phyloP scores from a whole-genome alignment of 2,888 invertebrate species.

The Cerceris ruficornis region DNA sequence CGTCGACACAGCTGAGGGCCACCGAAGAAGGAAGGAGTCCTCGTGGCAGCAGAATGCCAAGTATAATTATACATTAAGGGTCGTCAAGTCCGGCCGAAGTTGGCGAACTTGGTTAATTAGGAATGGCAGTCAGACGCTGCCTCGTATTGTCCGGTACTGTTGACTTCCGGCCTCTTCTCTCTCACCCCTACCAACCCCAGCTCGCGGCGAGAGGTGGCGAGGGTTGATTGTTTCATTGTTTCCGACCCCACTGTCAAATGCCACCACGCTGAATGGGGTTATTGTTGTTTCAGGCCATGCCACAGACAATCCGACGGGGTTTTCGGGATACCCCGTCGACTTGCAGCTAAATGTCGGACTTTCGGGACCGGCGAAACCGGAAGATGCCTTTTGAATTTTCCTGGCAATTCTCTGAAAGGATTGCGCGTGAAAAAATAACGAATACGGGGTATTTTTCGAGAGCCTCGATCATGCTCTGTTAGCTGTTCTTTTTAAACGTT shows the following conservation, averaged over 20 bases:
- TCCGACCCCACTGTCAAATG: slow-evolving; percentile 79
- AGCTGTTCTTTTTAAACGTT: too few species aligned
- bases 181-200: slow-evolving; percentile 4
- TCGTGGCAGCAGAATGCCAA: slow-evolving; percentile 4
- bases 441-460: too few species aligned
- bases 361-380: slow-evolving; percentile 9
- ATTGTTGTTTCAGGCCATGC: slow-evolving; percentile 76
- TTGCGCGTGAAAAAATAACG: too few species aligned
- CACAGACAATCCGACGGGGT: slow-evolving; percentile 69
- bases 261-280: slow-evolving; percentile 75
- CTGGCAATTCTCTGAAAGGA: not conserved
- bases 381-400: not conserved
- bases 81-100: slow-evolving; percentile 69
- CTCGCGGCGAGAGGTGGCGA: slow-evolving; percentile 60
- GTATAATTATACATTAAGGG: slow-evolving; percentile 56
- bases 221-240: slow-evolving; percentile 80
- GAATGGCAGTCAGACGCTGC: slow-evolving; percentile 73
- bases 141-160: slow-evolving; percentile 77
- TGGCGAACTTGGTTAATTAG: slow-evolving; percentile 77
- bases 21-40: not conserved
- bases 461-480: too few species aligned
- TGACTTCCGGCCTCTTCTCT: slow-evolving; percentile 75
- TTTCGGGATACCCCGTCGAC: slow-evolving; percentile 51
- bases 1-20: not conserved
- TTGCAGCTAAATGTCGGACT: slow-evolving; percentile 32